Base-by-base conservation (phyloP, 2,888 invertebrate genomes). In the Taphrorychus bicolor region DNA sequence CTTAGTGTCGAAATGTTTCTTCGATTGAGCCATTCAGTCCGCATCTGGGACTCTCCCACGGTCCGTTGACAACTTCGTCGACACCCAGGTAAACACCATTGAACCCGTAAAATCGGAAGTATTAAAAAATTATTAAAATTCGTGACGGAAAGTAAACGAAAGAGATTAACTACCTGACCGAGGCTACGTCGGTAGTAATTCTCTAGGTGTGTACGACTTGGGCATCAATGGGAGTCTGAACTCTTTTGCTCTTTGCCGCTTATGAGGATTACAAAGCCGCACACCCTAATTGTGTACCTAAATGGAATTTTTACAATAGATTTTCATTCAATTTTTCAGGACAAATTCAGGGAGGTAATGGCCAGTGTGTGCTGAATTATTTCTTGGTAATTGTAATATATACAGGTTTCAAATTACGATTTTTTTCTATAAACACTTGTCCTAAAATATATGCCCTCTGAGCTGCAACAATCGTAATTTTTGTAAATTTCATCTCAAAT, bases 91-190 rank as follows among this genome's bases (percentile, higher is more conserved):
- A 56, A 32, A 21, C 18, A 32, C 40, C 53, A 53, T 14, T 21
- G 18, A 49, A 5, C 18, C 52, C 40, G 18, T 54, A 17, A 58
- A 58, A 51, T 19, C 58, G 22, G 49, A 42, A 21, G 58, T 42
- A 64, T 64, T 64, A 64, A 64, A 64, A 64, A 64, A 64, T 58
- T 11, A 49, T 58, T 9, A 49, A 51, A 58, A 64, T n/a, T 59
- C 65, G 65, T 65, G 65, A 65, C 65, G 24, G 45, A 48, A 53
- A 59, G 42, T 42, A 19, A 48, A 18, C 53, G 24, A 52, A 59
- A 32, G 48, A 53, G 65, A 65, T 65, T 65, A 65, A 54, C 59
- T 65, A 65, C 65, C 65, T 65, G 65, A 49, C 21, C 21, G 19
- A 53, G 56, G 62, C n/a, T n/a, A 49, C 58, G 52, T 21, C 4